Conservation (phyloP, 2,113 vertebrate genomes). For the Peromyscus polionotus region DNA sequence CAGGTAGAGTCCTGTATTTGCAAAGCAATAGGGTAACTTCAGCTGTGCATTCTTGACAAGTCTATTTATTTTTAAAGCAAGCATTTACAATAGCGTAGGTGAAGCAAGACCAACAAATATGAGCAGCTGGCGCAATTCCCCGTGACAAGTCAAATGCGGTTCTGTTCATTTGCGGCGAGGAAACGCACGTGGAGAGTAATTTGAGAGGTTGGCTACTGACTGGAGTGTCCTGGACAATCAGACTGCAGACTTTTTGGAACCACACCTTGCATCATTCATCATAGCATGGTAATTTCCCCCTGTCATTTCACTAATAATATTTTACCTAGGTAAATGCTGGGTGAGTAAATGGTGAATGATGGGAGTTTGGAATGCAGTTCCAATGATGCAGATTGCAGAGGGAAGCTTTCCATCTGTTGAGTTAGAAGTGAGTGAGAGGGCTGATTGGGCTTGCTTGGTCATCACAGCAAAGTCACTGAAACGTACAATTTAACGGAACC, state of each 20-base stretch:
- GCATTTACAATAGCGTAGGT: slow-evolving; percentile 43
- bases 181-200: slow-evolving; percentile 8
- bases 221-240: neutral
- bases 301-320: slow-evolving; percentile 60
- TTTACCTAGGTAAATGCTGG: slow-evolving; percentile 61
- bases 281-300: slow-evolving; percentile 20
- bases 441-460: neutral
- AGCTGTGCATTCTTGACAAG: slow-evolving; percentile 28
- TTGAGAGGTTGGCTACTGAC: slow-evolving; percentile 3
- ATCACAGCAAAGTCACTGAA: neutral
- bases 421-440: slow-evolving; percentile 21
- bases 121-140: slow-evolving; percentile 26
- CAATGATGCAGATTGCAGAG: neutral
- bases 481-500: neutral
- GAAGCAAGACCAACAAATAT: slow-evolving; percentile 28
- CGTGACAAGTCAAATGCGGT: slow-evolving; percentile 33
- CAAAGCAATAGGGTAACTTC: slow-evolving; percentile 7
- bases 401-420: slow-evolving; percentile 45
- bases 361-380: slow-evolving; percentile 20
- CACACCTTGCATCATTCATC: slow-evolving; percentile 63
- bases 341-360: slow-evolving; percentile 40
- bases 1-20: slow-evolving; percentile 56
- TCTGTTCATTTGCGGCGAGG: slow-evolving; percentile 6
- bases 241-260: slow-evolving; percentile 66
- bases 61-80: slow-evolving; percentile 64